These are phyloP conservation scores for Cylloceria caligata DNA, from an alignment of 2,888 invertebrate species.

Conservation along the genomic window DNA sequence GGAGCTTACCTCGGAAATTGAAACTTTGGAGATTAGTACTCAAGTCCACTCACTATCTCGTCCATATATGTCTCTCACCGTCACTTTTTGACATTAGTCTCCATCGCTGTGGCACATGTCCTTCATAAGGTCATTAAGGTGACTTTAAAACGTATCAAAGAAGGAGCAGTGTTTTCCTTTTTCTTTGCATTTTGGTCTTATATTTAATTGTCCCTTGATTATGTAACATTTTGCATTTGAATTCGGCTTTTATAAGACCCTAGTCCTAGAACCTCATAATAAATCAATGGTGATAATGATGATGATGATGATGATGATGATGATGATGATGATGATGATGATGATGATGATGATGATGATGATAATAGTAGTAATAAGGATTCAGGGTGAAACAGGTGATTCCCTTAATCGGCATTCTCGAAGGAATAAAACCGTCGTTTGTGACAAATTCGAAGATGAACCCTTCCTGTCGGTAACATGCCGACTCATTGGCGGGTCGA, in stretches of 20 bases:
- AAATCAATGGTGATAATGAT: neutral
- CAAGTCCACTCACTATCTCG: slow-evolving; percentile 38
- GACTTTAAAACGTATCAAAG: neutral
- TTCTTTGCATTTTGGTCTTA: neutral
- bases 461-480: too few relatives aligned
- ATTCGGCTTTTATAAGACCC: neutral
- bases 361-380: too few relatives aligned
- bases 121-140: neutral
- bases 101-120: neutral
- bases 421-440: too few relatives aligned
- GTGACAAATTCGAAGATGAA: too few relatives aligned
- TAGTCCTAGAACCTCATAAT: neutral
- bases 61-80: neutral
- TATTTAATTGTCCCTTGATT: neutral
- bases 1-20: slow-evolving; percentile 64
- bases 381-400: too few relatives aligned
- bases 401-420: too few relatives aligned
- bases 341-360: too few relatives aligned
- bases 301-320: neutral
- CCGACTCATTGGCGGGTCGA: too few relatives aligned
- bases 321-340: too few relatives aligned
- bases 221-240: neutral
- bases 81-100: slow-evolving; percentile 7
- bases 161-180: neutral
- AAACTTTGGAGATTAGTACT: slow-evolving; percentile 61